Evolutionary conservation across 2,888 invertebrate species (phyloP).

Genomic region (Leptothorax acervorum): DNA sequence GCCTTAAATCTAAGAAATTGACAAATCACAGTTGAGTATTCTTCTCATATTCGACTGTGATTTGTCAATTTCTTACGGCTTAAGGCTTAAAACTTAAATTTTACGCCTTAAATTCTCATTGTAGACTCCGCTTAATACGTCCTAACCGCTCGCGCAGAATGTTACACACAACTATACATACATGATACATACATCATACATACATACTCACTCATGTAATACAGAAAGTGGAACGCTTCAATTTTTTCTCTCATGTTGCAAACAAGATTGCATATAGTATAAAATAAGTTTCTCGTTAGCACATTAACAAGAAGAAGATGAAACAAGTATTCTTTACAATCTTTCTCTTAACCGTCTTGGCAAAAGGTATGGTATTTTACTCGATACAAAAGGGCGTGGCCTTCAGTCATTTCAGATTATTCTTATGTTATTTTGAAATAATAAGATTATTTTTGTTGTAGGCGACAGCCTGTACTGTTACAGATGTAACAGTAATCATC

Average conservation of each 20-base stretch:
- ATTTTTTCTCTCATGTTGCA: background rate
- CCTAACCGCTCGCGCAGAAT: no score
- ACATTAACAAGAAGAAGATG: constrained; percentile 56
- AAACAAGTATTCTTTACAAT: constrained; percentile 44
- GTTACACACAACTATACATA: no score
- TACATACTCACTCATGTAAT: no score
- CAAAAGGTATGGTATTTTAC: constrained; percentile 63
- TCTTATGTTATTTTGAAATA: background rate
- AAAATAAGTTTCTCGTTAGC: background rate
- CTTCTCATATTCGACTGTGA: no score
- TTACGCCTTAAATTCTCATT: no score
- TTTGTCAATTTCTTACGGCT: no score
- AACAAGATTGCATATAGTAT: background rate
- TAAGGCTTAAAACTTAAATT: no score
- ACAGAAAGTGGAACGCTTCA: no score
- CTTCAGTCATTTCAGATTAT: constrained; percentile 2
- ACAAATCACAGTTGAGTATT: no score
- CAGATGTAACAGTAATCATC: constrained; percentile 95
- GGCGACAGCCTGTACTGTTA: constrained; percentile 93
- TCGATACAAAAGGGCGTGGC: constrained; percentile 33
- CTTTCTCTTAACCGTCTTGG: constrained; percentile 56
- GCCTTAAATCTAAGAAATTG: no score
- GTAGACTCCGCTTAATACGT: no score
- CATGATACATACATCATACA: no score
- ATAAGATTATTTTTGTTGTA: constrained; percentile 75